Percentiles rank a stretch among this genome's conserved stretches.
phyloP scores from a whole-genome alignment of 1,140 invertebrate genomes.

The Ceratina japonica region DNA sequence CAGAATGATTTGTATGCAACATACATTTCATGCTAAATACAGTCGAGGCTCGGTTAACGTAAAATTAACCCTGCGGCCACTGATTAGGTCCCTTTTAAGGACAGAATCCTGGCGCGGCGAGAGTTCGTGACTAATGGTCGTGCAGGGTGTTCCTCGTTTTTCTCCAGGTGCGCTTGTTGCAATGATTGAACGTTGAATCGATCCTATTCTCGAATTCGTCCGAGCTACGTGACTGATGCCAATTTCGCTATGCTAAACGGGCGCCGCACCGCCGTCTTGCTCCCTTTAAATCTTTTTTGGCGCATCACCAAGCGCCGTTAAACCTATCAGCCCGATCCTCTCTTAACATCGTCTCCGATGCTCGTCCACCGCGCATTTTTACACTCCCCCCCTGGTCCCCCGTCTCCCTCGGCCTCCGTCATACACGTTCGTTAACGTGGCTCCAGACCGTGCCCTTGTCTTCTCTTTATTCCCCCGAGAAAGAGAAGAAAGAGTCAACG shows the following conservation, averaged over 20 bases:
- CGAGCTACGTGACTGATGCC: conserved; percentile 52
- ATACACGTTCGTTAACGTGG: conserved; percentile 3
- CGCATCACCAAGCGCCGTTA: conserved; percentile 43
- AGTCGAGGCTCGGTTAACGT: background rate
- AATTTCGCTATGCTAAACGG: conserved; percentile 43
- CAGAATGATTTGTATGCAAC: too few species aligned
- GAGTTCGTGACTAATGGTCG: conserved; percentile 25
- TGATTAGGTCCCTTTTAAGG: conserved; percentile 26
- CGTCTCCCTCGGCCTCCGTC: too few species aligned
- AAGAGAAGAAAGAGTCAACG: background rate
- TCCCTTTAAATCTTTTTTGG: conserved; percentile 44
- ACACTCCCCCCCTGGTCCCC: background rate
- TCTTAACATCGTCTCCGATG: conserved; percentile 7
- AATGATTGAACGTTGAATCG: conserved; percentile 48
- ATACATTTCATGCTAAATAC: background rate
- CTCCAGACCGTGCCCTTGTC: background rate
- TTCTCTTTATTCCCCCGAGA: background rate
- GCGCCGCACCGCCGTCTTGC: conserved; percentile 46
- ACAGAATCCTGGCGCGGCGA: background rate
- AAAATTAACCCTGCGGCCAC: background rate
- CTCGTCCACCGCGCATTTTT: conserved; percentile 24
- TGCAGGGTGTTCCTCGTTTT: background rate
- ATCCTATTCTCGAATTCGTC: conserved; percentile 57
- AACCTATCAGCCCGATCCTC: conserved; percentile 26
- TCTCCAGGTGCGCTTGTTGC: conserved; percentile 39